A percentile compares a stretch with the other conserved stretches of the same genome.
phyloP scores from a whole-genome alignment of 1,140 invertebrate genomes.

The Drosophila grimshawi region DNA sequence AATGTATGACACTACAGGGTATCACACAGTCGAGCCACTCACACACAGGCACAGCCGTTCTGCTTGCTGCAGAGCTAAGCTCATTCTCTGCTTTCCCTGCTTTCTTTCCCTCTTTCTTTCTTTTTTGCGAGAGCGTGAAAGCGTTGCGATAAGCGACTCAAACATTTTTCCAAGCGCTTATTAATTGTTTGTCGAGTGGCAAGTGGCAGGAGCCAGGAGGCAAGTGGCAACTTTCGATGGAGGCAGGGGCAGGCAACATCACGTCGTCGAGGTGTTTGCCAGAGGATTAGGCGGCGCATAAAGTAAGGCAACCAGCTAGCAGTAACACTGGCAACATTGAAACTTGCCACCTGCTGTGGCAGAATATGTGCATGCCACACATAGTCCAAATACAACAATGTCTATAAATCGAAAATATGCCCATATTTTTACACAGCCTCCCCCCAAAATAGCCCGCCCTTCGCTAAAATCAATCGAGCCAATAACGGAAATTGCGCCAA shows the following conservation, averaged over 20 bases:
- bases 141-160: conserved; percentile 70
- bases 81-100: not conserved
- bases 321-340: conserved; percentile 6
- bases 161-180: conserved; percentile 74
- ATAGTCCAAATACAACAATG: not conserved
- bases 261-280: conserved; percentile 41
- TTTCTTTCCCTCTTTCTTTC: not conserved
- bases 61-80: not conserved
- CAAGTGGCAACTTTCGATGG: conserved; percentile 5
- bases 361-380: not conserved
- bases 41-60: too few species aligned
- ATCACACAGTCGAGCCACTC: not conserved
- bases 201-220: conserved; percentile 28
- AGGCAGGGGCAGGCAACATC: not conserved
- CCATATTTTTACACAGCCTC: not conserved
- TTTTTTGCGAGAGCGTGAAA: conserved; percentile 51
- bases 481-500: conserved; percentile 70
- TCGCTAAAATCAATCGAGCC: conserved; percentile 77
- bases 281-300: conserved; percentile 56
- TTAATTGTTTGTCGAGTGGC: conserved; percentile 76
- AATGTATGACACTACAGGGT: not conserved
- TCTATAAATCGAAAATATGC: conserved; percentile 29
- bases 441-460: not conserved
- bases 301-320: conserved; percentile 16
- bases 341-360: conserved; percentile 43